Evolutionary conservation across 2,113 vertebrate genomes (phyloP), one percentile per base, ranked within the genome.

Genomic region (Cathartes aura): DNA sequence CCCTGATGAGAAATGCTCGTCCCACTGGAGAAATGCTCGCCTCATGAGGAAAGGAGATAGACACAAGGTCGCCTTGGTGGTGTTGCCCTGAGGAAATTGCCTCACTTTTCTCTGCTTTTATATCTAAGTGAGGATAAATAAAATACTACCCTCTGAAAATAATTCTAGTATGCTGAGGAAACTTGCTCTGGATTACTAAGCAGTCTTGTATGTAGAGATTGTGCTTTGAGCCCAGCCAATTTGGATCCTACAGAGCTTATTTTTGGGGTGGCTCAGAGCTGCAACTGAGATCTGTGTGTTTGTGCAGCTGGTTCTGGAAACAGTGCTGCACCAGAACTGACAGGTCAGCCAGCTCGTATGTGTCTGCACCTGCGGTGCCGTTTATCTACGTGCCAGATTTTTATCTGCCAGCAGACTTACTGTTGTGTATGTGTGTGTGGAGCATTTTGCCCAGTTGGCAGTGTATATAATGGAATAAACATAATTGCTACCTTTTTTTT

Each of bases 251-350:
- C 32, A 59, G n/a, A 89, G 55, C 23, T 94, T 93, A 47, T 74
- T 87, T 86, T 62, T 81, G 68, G 59, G 32, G 76, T 92, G 29
- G 66, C 55, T 93, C 47, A 82, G 56, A 67, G 73, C 55, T 82
- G 80, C 64, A 78, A 0, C 5, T 15, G 80, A 83, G 75, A 29
- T 50, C 34, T 90, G 4, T 81, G 30, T 88, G 78, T 95, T 95
- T 95, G 50, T 78, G 76, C 79, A 87, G 75, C 86, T 96, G 82
- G 79, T 70, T 92, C 58, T 92, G 82, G 90, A 95, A 90, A 52
- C 62, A 79, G 62, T 45, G 55, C 34, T 73, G 67, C 58, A 73
- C 45, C 67, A 90, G 68, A 76, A 34, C 90, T 26, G 66, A 32
- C 73, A 58, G 62, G 30, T 80, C 83, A 83, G 83, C 52, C 58